phyloP scores from a whole-genome alignment of 2,797 vertebrate species.

The Oryzias dopingdopingensis region DNA sequence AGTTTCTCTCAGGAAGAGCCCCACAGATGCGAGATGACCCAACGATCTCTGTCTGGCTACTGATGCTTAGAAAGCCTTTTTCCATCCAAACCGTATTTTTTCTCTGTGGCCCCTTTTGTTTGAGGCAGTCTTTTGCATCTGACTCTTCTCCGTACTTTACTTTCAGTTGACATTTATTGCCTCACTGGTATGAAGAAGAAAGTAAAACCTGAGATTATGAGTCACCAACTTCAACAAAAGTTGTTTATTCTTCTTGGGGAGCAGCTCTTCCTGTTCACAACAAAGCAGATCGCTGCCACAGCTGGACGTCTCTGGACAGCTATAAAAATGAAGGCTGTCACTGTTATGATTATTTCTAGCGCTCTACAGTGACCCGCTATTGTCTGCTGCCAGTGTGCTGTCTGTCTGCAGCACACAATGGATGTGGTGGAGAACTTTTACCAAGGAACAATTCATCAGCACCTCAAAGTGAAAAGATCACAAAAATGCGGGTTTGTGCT shows the following conservation, averaged over 20 bases:
- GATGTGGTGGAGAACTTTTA: constrained; percentile 28
- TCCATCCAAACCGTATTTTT: constrained; percentile 8
- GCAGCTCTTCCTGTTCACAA: constrained; percentile 63
- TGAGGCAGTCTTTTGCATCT: not conserved
- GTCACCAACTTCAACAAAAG: constrained; percentile 43
- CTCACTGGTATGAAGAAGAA: constrained; percentile 6
- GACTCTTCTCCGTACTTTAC: accelerated
- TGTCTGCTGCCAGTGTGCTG: constrained; percentile 57
- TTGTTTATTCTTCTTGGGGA: constrained; percentile 48
- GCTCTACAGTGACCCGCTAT: constrained; percentile 56
- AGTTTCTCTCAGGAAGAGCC: constrained; percentile 63
- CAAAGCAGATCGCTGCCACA: constrained; percentile 43
- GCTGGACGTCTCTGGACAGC: constrained; percentile 49
- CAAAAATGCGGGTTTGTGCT: constrained; percentile 20
- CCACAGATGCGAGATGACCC: constrained; percentile 73
- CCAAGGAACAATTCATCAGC: constrained; percentile 45
- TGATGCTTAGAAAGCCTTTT: constrained; percentile 48
- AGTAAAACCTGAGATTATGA: constrained; percentile 34
- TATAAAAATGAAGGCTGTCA: constrained; percentile 71
- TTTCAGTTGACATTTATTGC: constrained; percentile 12
- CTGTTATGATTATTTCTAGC: constrained; percentile 67
- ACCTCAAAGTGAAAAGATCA: constrained; percentile 51
- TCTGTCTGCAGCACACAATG: constrained; percentile 52
- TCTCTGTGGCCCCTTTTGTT: not conserved
- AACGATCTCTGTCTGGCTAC: constrained; percentile 58